These are phyloP conservation scores for Nannobrachium achirus DNA, from an alignment of 2,113 vertebrate species.

Conservation along the genomic window DNA sequence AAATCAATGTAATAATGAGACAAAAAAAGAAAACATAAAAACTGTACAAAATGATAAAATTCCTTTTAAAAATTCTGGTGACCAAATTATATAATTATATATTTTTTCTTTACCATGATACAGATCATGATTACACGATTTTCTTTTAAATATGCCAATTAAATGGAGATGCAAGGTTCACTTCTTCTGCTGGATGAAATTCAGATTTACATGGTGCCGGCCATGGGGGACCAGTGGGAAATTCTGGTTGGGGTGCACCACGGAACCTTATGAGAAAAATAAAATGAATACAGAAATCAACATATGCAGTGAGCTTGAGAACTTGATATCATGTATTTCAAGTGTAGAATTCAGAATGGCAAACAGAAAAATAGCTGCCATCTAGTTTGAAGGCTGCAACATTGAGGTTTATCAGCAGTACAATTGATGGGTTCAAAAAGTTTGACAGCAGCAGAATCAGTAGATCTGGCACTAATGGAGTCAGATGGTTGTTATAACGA, in stretches of 20 bases:
- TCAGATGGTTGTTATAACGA: too few relatives aligned
- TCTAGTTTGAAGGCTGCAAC: too few relatives aligned
- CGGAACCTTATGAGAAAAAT: conserved; percentile 80
- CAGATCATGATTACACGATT: conserved; percentile 53
- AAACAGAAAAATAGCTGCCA: too few relatives aligned
- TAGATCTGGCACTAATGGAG: too few relatives aligned
- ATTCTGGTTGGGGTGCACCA: conserved; percentile 89
- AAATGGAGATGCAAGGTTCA: conserved; percentile 80
- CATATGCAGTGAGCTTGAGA: neutral
- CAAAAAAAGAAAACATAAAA: conserved; percentile 84
- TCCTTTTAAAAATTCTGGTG: conserved; percentile 84
- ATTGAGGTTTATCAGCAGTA: too few relatives aligned
- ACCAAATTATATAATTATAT: conserved; percentile 67
- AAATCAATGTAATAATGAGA: conserved; percentile 93
- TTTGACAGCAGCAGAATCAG: too few relatives aligned
- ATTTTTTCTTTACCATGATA: conserved; percentile 46
- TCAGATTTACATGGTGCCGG: conserved; percentile 89
- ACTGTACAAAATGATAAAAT: conserved; percentile 99
- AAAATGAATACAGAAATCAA: neutral
- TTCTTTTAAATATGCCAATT: too few relatives aligned
- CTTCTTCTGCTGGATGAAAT: conserved; percentile 98
- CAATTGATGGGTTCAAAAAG: too few relatives aligned
- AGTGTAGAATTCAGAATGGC: too few relatives aligned
- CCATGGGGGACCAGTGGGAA: conserved; percentile 91
- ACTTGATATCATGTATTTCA: neutral